Evolutionary conservation across 2,797 vertebrate species (phyloP).

Genomic region (Huso huso): DNA sequence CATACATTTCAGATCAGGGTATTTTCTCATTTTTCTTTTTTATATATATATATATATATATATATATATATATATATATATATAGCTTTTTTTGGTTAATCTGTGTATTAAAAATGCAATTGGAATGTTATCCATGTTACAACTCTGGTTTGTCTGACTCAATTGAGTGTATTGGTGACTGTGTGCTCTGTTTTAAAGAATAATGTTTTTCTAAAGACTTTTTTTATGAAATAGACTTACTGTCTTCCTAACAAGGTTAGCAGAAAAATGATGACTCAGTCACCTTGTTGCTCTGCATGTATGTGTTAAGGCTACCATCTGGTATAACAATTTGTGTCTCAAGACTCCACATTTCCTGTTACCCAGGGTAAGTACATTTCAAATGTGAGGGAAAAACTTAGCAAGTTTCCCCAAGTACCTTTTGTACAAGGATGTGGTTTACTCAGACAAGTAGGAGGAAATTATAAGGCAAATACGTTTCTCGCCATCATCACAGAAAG

Average conservation of each 20-base stretch:
- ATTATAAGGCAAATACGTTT: neutral
- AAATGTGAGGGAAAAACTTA: conserved; percentile 72
- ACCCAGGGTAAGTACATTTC: conserved; percentile 66
- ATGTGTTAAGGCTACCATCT: conserved; percentile 67
- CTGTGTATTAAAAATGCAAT: too few relatives aligned
- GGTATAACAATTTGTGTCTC: conserved; percentile 73
- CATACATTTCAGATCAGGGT: too few relatives aligned
- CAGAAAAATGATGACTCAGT: conserved; percentile 54
- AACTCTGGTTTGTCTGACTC: too few relatives aligned
- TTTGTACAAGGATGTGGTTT: conserved; percentile 55
- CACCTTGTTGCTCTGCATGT: conserved; percentile 54
- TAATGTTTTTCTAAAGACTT: too few relatives aligned
- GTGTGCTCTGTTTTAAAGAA: too few relatives aligned
- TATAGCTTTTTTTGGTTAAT: too few relatives aligned
- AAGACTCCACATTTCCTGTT: conserved; percentile 72
- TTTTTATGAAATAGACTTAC: neutral
- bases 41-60: too few relatives aligned
- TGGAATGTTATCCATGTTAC: too few relatives aligned
- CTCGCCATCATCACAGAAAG: too few relatives aligned
- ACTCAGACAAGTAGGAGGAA: conserved; percentile 31
- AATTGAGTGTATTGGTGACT: too few relatives aligned
- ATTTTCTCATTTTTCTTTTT: too few relatives aligned
- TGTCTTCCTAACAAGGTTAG: neutral
- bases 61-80: too few relatives aligned
- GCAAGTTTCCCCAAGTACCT: conserved; percentile 68